A percentile compares a stretch with the other conserved stretches of the same genome.
Evolutionary conservation across 2,113 vertebrate genomes (phyloP).

Genomic region (Dryoscopus gambensis): DNA sequence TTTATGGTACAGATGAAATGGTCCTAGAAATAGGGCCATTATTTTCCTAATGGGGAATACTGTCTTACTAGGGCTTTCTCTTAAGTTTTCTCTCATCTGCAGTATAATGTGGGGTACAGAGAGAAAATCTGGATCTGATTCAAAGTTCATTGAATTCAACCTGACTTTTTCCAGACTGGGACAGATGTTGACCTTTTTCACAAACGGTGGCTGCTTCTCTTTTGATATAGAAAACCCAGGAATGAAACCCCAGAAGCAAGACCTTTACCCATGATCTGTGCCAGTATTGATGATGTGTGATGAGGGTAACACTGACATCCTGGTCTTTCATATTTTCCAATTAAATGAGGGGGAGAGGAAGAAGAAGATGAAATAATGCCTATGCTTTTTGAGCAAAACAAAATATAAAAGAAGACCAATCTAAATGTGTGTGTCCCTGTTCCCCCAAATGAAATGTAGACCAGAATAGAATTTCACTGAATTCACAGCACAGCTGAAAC

Average conservation of each 20-base stretch:
- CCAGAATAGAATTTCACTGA: background rate
- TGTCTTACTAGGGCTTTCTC: background rate
- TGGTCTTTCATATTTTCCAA: background rate
- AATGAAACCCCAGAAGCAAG: background rate
- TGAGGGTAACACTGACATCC: background rate
- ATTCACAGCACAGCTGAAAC: background rate
- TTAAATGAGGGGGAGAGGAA: background rate
- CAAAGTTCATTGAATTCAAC: background rate
- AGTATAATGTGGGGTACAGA: background rate
- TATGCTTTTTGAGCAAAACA: background rate
- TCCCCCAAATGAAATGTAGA: background rate
- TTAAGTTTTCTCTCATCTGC: background rate
- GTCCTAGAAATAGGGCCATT: background rate
- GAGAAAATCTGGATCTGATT: background rate
- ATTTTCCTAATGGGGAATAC: background rate
- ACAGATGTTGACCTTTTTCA: background rate
- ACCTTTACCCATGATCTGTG: background rate
- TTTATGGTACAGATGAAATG: background rate
- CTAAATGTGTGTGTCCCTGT: background rate
- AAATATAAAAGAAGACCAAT: background rate
- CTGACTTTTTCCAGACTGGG: background rate
- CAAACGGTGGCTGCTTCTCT: background rate
- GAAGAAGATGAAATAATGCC: background rate
- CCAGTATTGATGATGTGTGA: background rate
- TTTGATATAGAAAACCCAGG: background rate